A percentile compares a stretch with the other conserved stretches of the same genome.
Conservation (phyloP, 2,797 vertebrate species). For the Mionectes olivaceus region DNA sequence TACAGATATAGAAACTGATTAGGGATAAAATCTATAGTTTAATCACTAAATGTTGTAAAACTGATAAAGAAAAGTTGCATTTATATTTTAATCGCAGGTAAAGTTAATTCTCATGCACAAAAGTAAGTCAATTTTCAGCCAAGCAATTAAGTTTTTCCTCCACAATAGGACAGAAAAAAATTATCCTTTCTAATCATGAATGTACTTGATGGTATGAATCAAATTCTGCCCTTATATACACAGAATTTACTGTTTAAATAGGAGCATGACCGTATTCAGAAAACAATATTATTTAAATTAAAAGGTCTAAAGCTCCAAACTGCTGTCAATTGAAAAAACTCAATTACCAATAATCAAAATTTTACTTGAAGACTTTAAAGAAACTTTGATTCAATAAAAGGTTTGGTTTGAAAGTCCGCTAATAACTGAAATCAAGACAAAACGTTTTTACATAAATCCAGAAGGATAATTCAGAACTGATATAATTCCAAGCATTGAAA, state of each 20-base stretch:
- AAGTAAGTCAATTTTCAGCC: neutral
- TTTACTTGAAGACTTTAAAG: neutral
- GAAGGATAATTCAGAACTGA: neutral
- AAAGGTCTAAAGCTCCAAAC: neutral
- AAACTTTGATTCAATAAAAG: neutral
- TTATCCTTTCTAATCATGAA: neutral
- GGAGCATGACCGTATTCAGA: neutral
- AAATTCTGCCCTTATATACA: neutral
- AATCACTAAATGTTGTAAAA: neutral
- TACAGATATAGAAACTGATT: neutral
- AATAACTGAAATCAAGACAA: neutral
- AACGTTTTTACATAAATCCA: neutral
- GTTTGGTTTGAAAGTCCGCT: neutral
- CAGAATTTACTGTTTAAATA: neutral
- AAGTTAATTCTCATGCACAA: neutral
- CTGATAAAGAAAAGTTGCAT: neutral
- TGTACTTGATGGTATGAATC: neutral
- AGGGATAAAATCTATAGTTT: neutral
- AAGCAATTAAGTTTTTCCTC: neutral
- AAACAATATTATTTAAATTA: neutral
- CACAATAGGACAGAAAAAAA: neutral
- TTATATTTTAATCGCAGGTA: neutral
- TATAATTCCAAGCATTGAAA: neutral
- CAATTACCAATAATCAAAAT: neutral
- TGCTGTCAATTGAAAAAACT: neutral